Percentiles rank a stretch among this genome's conserved stretches.
phyloP scores from a whole-genome alignment of 2,113 vertebrate genomes.

The Notarius lentiginosus region DNA sequence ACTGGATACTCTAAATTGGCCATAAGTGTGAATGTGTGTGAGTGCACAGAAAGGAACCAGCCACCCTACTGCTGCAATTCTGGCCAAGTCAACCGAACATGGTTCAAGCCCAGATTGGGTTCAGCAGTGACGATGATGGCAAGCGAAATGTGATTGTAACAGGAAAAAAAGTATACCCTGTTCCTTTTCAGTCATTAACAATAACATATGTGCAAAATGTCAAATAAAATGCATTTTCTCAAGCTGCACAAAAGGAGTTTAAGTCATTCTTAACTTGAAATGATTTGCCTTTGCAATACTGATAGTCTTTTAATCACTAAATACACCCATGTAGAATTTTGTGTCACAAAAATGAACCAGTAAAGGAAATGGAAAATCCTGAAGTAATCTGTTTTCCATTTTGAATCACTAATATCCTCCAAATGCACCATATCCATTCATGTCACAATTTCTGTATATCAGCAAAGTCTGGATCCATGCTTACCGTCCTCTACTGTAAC shows the following conservation, averaged over 20 bases:
- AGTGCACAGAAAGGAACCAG: too few relatives aligned
- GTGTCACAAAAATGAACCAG: background rate
- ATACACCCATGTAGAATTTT: background rate
- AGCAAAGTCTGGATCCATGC: background rate
- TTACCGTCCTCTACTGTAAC: constrained; percentile 63
- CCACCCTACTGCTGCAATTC: too few relatives aligned
- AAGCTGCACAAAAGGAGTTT: background rate
- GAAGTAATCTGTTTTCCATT: background rate
- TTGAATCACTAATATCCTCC: background rate
- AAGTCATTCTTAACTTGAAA: background rate
- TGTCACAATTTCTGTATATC: background rate
- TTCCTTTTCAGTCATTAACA: background rate
- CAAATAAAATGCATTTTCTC: background rate
- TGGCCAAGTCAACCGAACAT: too few relatives aligned
- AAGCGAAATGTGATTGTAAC: background rate
- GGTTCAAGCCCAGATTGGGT: too few relatives aligned
- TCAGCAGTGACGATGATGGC: background rate
- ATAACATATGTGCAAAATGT: background rate
- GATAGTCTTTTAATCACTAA: background rate
- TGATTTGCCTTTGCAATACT: background rate
- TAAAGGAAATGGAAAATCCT: background rate
- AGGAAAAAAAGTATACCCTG: background rate
- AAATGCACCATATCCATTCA: background rate
- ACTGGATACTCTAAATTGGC: too few relatives aligned
- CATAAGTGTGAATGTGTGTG: too few relatives aligned